Percentiles rank a stretch among this genome's conserved stretches.
Evolutionary conservation across 92 coral and sea anemone species (phyloP).

Genomic region (Epizoanthus ramosus): DNA sequence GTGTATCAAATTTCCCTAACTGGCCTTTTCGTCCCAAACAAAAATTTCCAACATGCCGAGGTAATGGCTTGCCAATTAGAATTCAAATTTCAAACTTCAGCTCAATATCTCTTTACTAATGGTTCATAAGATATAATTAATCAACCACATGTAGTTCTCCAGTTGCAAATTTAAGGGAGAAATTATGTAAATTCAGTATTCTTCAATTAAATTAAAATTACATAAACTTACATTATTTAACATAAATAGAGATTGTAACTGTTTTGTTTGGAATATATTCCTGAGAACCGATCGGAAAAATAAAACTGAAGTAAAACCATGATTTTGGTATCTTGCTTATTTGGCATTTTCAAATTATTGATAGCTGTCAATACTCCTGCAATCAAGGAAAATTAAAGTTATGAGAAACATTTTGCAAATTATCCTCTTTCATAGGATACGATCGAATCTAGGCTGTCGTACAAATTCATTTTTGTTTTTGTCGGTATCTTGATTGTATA

Average conservation of each 20-base stretch:
- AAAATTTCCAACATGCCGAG: conserved; percentile 18
- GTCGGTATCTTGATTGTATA: too few species aligned
- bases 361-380: conserved; percentile 17
- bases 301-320: conserved; percentile 15
- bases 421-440: too few species aligned
- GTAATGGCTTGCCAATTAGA: conserved; percentile 19
- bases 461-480: too few species aligned
- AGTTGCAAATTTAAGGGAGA: too few species aligned
- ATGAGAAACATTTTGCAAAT: too few species aligned
- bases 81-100: conserved; percentile 11
- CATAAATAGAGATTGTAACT: not conserved
- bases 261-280: conserved; percentile 4
- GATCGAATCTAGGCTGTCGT: too few species aligned
- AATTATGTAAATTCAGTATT: too few species aligned
- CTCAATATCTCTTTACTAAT: conserved; percentile 11
- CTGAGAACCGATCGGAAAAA: conserved; percentile 13
- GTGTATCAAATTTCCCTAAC: too few species aligned
- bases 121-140: conserved; percentile 10
- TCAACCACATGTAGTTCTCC: conserved; percentile 17
- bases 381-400: too few species aligned
- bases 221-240: too few species aligned
- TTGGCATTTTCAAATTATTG: conserved; percentile 12
- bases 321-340: not conserved
- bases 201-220: too few species aligned
- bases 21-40: too few species aligned